Evolutionary conservation across 2,797 vertebrate species (phyloP).

Genomic region (Enteromius paludinosus): DNA sequence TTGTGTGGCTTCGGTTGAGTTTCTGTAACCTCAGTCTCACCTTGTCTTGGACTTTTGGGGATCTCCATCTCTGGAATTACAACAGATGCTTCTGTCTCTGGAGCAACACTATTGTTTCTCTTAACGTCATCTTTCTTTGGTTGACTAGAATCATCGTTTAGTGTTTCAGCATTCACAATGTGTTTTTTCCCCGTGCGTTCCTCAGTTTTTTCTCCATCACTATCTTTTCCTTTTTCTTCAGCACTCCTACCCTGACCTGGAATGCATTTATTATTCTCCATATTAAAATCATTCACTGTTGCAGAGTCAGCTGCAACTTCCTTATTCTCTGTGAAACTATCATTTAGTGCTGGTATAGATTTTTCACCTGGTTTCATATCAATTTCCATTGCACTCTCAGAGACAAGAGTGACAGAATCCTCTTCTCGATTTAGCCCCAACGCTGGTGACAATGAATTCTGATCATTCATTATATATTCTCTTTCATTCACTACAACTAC

Average conservation of each 20-base stretch:
- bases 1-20: conserved; percentile 28
- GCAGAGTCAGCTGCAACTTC: background rate
- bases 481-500: conserved; percentile 6
- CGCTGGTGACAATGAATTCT: conserved; percentile 35
- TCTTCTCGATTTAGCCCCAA: conserved; percentile 58
- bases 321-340: conserved; percentile 37
- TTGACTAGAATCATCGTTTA: conserved; percentile 16
- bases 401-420: background rate
- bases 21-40: conserved; percentile 49
- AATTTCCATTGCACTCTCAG: conserved; percentile 54
- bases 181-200: conserved; percentile 15
- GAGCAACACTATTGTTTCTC: conserved; percentile 31
- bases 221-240: conserved; percentile 14
- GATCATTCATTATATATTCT: conserved; percentile 8
- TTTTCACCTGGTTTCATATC: conserved; percentile 59
- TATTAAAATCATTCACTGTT: conserved; percentile 14
- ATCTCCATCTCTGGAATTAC: conserved; percentile 10
- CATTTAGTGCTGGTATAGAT: conserved; percentile 36
- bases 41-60: conserved; percentile 36
- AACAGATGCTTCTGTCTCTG: conserved; percentile 15
- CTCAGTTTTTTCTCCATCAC: conserved; percentile 49
- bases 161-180: conserved; percentile 15
- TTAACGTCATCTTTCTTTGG: conserved; percentile 45
- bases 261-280: conserved; percentile 17
- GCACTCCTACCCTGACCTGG: background rate